Base-by-base conservation (phyloP, 2,888 invertebrate genomes). In the Hyposoter dolosus region DNA sequence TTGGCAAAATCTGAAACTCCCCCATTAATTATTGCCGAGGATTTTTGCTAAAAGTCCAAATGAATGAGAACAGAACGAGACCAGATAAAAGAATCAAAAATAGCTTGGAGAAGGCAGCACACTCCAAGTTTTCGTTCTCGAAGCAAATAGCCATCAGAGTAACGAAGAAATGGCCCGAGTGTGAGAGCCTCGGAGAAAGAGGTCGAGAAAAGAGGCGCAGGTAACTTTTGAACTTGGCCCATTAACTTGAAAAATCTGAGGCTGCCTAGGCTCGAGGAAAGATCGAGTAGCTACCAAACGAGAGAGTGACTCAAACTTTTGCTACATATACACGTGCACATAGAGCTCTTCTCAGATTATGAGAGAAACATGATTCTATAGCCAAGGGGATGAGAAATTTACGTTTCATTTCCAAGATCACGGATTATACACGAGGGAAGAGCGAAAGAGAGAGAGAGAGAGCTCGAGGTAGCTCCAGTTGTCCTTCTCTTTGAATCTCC, bases 351-450 rank as follows among this genome's bases (percentile, higher is more conserved):
- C 50, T 56, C 68, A 75, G 56, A 56, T 80, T 76, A 81, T 80
- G 63, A 81, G 83, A 47, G 60, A 76, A 80, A 66, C 43, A 74
- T 47, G 83, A 45, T 66, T 28, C 47, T 53, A 76, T 76, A 71
- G 76, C 45, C 60, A 43, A 17, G 43, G 65, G 78, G 66, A 81
- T 63, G 83, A 83, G 80, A 81, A 86, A 86, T 86, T 83, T 81
- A 86, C 83, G 86, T 83, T 83, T 86, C 86, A 83, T 86, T 83
- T 81, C 74, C 81, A 86, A 74, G 78, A 83, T 83, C 80, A 66
- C 50, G 83, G 77, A 83, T 83, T 83, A 85, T 77, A 66, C 72
- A 74, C 68, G 83, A 65, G 43, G 47, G n/a, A 74, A 47, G 63
- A 76, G 32, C 4, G 32, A 56, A 56, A 35, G 72, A 32, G 19